phyloP scores from a whole-genome alignment of 2,113 vertebrate genomes.

The Pluvianellus socialis region DNA sequence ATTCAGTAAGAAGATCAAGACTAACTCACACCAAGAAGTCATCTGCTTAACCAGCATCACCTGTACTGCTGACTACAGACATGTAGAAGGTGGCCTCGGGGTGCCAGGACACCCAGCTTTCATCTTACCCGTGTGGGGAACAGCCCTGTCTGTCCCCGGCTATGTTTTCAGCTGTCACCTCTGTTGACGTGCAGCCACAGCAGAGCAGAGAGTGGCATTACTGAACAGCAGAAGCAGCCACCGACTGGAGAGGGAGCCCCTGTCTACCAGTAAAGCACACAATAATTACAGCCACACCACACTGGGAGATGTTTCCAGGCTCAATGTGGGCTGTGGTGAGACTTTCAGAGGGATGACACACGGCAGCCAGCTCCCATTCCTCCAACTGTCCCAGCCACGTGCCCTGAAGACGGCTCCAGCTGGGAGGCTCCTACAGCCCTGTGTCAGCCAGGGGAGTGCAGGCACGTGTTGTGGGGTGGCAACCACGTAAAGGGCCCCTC shows the following conservation, averaged over 20 bases:
- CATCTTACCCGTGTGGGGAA: background rate
- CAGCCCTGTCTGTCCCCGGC: background rate
- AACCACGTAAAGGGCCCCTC: background rate
- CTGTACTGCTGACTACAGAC: background rate
- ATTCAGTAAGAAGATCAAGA: conserved; percentile 50
- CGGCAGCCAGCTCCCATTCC: background rate
- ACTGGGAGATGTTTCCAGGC: background rate
- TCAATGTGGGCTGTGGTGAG: background rate
- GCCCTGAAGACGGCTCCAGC: background rate
- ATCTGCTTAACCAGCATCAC: conserved; percentile 27
- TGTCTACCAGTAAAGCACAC: background rate
- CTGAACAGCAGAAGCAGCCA: background rate
- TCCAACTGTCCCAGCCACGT: rapidly evolving
- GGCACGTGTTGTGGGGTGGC: background rate
- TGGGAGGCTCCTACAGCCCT: background rate
- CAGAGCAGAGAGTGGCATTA: background rate
- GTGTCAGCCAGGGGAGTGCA: rapidly evolving
- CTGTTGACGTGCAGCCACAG: background rate
- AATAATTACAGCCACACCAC: background rate
- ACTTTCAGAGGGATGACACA: background rate
- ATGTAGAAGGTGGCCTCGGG: background rate
- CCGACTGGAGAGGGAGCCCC: rapidly evolving
- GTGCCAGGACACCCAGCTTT: background rate
- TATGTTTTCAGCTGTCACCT: background rate
- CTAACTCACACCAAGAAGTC: conserved; percentile 17